Base-by-base conservation (phyloP, 2,113 vertebrate species). In the Planiliza haematocheilus region DNA sequence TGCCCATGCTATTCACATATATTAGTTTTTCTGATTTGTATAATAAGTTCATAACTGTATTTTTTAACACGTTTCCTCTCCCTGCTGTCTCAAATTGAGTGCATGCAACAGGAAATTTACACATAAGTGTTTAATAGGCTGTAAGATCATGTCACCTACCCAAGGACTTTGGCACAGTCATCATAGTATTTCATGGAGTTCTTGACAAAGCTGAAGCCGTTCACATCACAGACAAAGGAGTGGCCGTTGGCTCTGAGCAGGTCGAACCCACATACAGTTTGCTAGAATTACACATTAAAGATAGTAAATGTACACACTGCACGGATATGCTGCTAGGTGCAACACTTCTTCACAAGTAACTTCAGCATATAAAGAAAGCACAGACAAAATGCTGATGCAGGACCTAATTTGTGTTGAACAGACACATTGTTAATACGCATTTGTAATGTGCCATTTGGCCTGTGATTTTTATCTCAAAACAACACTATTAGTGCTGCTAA, bases 171-270 rank as follows among this genome's bases (percentile, higher is more conserved):
- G 93, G 97, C 97, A 92, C 97, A 99, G 83, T 99, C 97, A 7
- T 99, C 97, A 0, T 99, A 99, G 65, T 99, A 99, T 85, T 99
- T 99, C 97, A 99, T 99, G 3, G 97, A 99, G 90, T 99, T 99
- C 93, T 99, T 99, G 84, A 99, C 97, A 70, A 99, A 99, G 88
- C 97, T 99, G 93, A 99, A 99, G 68, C 97, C 97, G 0, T 99
- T 99, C 62, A 99, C 97, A 0, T 99, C 97, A 1, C 97, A 99
- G 46, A 99, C 97, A 30, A 95, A 99, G 0, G 97, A 99, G 88
- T 99, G 97, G 50, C 97, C 97, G 0, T 99, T 99, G 52, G 97
- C 97, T 77, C 97, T 90, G 65, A 99, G 94, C 46, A 99, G 95
- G 88, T 99, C 97, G 30, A 99, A 99, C 36, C 97, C 97, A 8